phyloP scores from a whole-genome alignment of 2,888 invertebrate species.

The Microctonus aethiopoides region DNA sequence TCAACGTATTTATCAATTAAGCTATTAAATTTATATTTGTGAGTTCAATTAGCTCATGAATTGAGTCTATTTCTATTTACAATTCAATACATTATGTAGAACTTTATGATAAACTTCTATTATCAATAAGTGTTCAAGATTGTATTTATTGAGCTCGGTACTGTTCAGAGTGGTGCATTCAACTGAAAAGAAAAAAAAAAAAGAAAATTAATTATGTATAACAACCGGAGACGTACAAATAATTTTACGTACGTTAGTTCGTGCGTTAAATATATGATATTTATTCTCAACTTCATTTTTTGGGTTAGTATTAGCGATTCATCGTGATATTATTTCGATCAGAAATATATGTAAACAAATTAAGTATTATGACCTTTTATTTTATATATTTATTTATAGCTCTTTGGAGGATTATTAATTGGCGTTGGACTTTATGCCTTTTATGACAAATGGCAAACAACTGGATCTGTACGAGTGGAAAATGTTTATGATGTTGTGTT shows the following conservation, averaged over 20 bases:
- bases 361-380: too few species aligned
- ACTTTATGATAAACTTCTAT: constrained; percentile 11
- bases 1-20: background rate
- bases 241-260: constrained; percentile 87
- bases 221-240: constrained; percentile 74
- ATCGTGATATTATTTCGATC: constrained; percentile 40
- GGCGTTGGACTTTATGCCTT: constrained; percentile 92
- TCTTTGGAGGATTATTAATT: constrained; percentile 87
- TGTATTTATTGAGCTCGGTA: background rate
- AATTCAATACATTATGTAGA: constrained; percentile 13
- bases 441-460: constrained; percentile 91
- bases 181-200: background rate
- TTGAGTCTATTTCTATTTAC: constrained; percentile 21
- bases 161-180: background rate
- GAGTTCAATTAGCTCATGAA: constrained; percentile 27
- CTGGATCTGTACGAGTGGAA: constrained; percentile 84
- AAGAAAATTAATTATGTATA: constrained; percentile 23
- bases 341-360: constrained; percentile 29
- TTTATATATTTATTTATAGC: constrained; percentile 69
- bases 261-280: constrained; percentile 90
- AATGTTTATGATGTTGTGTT: constrained; percentile 90
- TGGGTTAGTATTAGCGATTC: constrained; percentile 77
- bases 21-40: constrained; percentile 40
- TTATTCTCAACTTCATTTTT: constrained; percentile 88
- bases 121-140: constrained; percentile 13